Evolutionary conservation across 1,140 invertebrate genomes (phyloP).

Genomic region (Drosophila parabipectinata): DNA sequence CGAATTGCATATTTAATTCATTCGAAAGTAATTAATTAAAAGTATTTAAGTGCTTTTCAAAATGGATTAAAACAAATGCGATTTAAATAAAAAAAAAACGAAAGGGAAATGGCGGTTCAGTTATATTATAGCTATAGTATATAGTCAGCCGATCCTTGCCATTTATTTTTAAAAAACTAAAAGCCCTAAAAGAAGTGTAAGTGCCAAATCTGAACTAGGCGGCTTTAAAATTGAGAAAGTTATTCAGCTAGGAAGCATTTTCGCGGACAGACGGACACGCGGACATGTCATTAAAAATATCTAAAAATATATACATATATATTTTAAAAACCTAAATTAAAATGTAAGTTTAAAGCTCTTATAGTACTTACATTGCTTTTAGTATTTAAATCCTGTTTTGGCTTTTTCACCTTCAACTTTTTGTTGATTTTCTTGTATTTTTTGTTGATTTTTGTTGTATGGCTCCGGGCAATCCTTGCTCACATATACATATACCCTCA

Average conservation of each 20-base stretch:
- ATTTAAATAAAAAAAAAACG: not conserved
- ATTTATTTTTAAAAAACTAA: too few species aligned
- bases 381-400: not conserved
- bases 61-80: not conserved
- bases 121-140: too few species aligned
- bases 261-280: too few species aligned
- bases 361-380: conserved; percentile 19
- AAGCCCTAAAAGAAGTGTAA: too few species aligned
- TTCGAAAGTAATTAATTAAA: not conserved
- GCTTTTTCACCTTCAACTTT: not conserved
- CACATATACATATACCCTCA: not conserved
- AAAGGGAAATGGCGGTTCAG: too few species aligned
- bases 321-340: not conserved
- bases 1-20: not conserved
- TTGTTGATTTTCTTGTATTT: not conserved
- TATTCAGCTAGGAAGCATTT: too few species aligned
- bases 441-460: not conserved
- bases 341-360: not conserved
- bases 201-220: too few species aligned
- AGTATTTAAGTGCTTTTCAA: not conserved
- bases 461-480: not conserved
- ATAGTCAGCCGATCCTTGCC: too few species aligned
- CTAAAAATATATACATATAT: not conserved
- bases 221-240: too few species aligned
- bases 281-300: too few species aligned